Evolutionary conservation across 2,888 invertebrate species (phyloP), one percentile per base, ranked within the genome.

Genomic region (Stratiomys singularior): DNA sequence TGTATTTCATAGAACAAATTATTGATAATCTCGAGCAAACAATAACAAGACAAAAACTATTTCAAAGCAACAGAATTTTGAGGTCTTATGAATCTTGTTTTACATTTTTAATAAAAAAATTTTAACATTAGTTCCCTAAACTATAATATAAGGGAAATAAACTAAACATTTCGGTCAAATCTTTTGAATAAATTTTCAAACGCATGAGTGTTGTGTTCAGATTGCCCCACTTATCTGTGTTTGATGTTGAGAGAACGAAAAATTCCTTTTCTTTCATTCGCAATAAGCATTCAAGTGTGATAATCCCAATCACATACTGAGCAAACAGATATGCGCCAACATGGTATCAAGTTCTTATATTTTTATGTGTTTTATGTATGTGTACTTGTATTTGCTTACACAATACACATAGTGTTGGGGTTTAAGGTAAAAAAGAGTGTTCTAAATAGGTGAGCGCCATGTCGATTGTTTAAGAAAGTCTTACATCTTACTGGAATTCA

Each of bases 391-490:
- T 37, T 37, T 37, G 9, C 9, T 37, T 9, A 37, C 37, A 37
- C 37, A 37, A 37, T n/a, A 56, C 56, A 13, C 25, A 21, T 60
- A 56, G 9, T n/a, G 56, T 56, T 56, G 18, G 56, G 60, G 23
- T 60, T 60, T 18, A 60, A 11, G 2, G 18, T n/a, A 64, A 64
- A n/a, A 11, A 28, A 64, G 30, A 64, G 28, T 64, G 64, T 5
- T 64, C 64, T n/a, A 64, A 30, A 64, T 64, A 64, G 4, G 64
- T 64, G 28, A 28, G 28, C 4, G 28, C 28, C 64, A 64, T 64
- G 64, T 64, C 64, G 64, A 27, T 64, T 28, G 30, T 64, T 52
- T 64, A 28, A 64, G 64, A 64, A 64, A 64, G 64, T 64, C 1
- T 64, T 9, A 64, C 11, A 64, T n/a, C 28, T 28, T 18, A 18